Base-by-base conservation (phyloP, 1,140 invertebrate species). In the Dendrolimus kikuchii region DNA sequence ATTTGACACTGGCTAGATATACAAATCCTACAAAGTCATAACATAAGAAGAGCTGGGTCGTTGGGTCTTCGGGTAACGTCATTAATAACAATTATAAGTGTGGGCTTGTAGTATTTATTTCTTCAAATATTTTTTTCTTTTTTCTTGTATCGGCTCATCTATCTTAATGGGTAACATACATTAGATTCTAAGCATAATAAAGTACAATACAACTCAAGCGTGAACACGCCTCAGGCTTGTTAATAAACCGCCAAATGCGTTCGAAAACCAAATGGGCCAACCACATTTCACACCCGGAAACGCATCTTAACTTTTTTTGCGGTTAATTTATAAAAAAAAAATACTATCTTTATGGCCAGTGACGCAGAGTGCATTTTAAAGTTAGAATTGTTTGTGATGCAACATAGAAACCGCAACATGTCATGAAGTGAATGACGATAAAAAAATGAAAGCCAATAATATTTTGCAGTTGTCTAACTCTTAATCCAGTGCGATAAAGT, bases 251-350 rank as follows among this genome's bases (percentile, higher is more conserved):
- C 66, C 72, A 75, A 80, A 80, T 70, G 73, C 69, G 70, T 65
- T 68, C 64, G 60, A 51, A 70, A 74, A 74, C 70, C 61, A 73
- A 82, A 79, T 74, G 79, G 65, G 64, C 57, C 60, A 62, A 65
- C 66, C 77, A 76, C 75, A 81, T 78, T 83, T 83, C 71, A 81
- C 78, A 80, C 73, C 77, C 74, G 80, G 80, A 83, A 81, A 81
- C 60, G 64, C 61, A 62, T 69, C 61, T 46, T 45, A 60, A 68
- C 50, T 69, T 73, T 74, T 75, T 45, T 45, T 64, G 59, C 54
- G 37, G 4, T 40, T 2, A 57, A 59, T 45, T 9, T 9, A 45
- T n/a, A n/a, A n/a, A 45, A 45, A 23, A 50, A 50, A 23, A 23
- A 50, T 9, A 5, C 9, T 10, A 41, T 50, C 43, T 45, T 45